phyloP scores from a whole-genome alignment of 2,888 invertebrate species.

The Leuctra nigra region DNA sequence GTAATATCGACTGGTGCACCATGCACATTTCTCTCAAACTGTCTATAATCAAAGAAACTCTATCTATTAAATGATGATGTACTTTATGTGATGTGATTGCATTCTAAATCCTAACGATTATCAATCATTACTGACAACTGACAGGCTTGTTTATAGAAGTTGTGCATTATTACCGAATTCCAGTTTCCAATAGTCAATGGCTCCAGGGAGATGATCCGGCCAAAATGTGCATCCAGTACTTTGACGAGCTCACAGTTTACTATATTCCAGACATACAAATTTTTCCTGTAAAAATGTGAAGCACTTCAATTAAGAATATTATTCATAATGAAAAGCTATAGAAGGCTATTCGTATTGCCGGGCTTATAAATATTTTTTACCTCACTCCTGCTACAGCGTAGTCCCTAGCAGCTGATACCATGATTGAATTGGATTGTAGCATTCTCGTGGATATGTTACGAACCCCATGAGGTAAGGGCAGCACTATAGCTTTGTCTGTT shows the following conservation, averaged over 20 bases:
- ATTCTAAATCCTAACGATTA: too few relatives aligned
- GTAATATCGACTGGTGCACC: too few relatives aligned
- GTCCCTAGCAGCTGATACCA: slow-evolving; percentile 82
- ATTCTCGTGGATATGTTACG: slow-evolving; percentile 90
- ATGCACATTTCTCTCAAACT: too few relatives aligned
- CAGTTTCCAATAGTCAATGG: slow-evolving; percentile 81
- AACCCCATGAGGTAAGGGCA: slow-evolving; percentile 76
- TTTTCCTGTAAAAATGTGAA: slow-evolving; percentile 55
- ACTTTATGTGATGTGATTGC: not conserved
- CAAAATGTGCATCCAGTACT: slow-evolving; percentile 93
- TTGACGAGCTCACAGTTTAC: slow-evolving; percentile 76
- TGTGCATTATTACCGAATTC: slow-evolving; percentile 68
- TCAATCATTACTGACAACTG: too few relatives aligned
- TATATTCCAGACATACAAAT: slow-evolving; percentile 90
- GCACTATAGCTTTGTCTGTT: slow-evolving; percentile 51
- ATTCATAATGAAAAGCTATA: too few relatives aligned
- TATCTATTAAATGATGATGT: not conserved
- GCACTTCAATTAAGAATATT: too few relatives aligned
- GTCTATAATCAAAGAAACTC: not conserved
- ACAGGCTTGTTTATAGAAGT: too few relatives aligned
- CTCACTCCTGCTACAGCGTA: slow-evolving; percentile 94
- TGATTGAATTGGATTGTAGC: slow-evolving; percentile 83
- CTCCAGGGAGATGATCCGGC: slow-evolving; percentile 86
- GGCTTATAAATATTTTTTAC: too few relatives aligned
- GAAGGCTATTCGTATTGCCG: too few relatives aligned